Evolutionary conservation across 2,113 vertebrate genomes (phyloP), one percentile per base, ranked within the genome.

Genomic region (Chloebia gouldiae): DNA sequence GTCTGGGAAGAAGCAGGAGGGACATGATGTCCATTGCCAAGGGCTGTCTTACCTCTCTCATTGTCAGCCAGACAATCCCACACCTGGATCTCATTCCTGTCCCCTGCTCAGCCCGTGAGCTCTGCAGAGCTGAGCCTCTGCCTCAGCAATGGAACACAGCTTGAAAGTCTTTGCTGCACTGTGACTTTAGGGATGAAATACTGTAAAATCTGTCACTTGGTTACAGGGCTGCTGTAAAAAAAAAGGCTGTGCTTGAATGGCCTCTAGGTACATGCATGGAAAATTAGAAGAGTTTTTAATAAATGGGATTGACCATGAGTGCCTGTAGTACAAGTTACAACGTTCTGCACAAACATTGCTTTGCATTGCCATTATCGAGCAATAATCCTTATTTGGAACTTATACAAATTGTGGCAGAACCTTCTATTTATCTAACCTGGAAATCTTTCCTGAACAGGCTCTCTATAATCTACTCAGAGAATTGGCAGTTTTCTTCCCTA

Each of bases 351-450:
- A 94, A 81, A 72, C 85, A 57, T 68, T 70, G 64, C 42, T 80
- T 49, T 83, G 49, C 35, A 2, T 24, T 89, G 69, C 79, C 35
- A 20, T 94, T 87, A 69, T 76, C 6, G 4, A 92, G 69, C 69
- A 90, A 24, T 80, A 85, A 80, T 88, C 63, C 54, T 90, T 85
- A 19, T 35, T 80, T 87, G 79, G 85, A 37, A 72, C 31, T 57
- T 72, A 30, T 0, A 64, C 49, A 82, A 69, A 66, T 60, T 40
- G 49, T 85, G 71, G 87, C 66, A 87, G 61, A 92, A 51, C 68
- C 40, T 95, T 82, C 53, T 96, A 6, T 90, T 88, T 91, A 37
- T 53, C 75, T 90, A 87, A 94, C 88, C 92, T 93, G 88, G 49
- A 82, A 64, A 3, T 57, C 61, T 80, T 78, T 91, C 66, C 78